A percentile compares a stretch with the other conserved stretches of the same genome.
These are phyloP conservation scores for Tonatia bakeri DNA, from an alignment of 2,113 vertebrate species.

Conservation along the genomic window DNA sequence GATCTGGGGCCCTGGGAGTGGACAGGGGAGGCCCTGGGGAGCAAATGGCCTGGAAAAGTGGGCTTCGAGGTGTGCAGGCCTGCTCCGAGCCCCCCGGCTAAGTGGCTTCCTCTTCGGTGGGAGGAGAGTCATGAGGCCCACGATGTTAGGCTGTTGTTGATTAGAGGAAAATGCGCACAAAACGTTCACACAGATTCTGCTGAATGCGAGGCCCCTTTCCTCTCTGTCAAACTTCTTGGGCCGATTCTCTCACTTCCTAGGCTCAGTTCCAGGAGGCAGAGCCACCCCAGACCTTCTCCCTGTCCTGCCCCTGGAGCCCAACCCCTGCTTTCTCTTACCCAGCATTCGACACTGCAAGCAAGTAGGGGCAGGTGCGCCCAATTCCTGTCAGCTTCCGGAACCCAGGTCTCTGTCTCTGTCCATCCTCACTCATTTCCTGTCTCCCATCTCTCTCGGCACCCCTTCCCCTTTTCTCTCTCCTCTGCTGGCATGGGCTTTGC, in stretches of 20 bases:
- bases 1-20: background rate
- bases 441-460: background rate
- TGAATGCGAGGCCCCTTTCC: background rate
- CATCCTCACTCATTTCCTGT: background rate
- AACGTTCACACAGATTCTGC: background rate
- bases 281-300: background rate
- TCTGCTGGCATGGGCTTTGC: background rate
- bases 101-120: background rate
- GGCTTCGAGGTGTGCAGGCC: background rate
- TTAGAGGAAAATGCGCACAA: background rate
- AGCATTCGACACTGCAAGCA: background rate
- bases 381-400: background rate
- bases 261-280: background rate
- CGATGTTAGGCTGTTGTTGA: background rate
- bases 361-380: no score
- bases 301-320: background rate
- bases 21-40: background rate
- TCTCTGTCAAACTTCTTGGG: background rate
- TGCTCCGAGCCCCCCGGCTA: background rate
- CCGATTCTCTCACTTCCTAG: background rate
- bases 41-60: background rate
- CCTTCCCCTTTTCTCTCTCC: no score
- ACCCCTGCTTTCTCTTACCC: background rate
- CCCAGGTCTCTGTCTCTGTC: background rate
- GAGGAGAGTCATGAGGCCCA: background rate